Percentiles rank a stretch among this genome's conserved stretches.
Conservation (phyloP, 2,797 vertebrate species). For the Neosilurus hyrtlii region DNA sequence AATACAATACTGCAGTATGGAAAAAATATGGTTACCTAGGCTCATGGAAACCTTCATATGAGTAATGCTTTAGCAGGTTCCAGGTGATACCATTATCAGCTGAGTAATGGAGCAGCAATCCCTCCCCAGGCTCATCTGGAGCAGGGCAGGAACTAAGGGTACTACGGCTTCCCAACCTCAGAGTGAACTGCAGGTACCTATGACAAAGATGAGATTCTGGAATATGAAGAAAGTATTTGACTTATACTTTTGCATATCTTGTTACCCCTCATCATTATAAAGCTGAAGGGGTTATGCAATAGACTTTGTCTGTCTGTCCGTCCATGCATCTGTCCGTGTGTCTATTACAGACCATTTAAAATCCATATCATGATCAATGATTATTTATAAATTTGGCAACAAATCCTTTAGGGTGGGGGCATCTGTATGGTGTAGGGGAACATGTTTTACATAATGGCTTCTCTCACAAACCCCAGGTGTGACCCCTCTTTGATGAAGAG, state of each 20-base stretch:
- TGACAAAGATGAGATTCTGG: neutral
- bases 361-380: no score
- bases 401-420: no score
- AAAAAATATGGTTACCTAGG: conserved; percentile 77
- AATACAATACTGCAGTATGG: neutral
- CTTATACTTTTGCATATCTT: neutral
- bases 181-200: conserved; percentile 95
- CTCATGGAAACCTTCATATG: conserved; percentile 94
- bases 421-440: no score
- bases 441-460: no score
- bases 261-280: no score
- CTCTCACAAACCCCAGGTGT: no score
- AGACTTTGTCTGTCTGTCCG: no score
- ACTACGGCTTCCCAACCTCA: conserved; percentile 92
- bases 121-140: conserved; percentile 93
- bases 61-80: conserved; percentile 94
- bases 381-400: no score
- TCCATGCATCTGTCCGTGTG: no score
- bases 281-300: no score
- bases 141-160: conserved; percentile 93
- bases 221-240: neutral
- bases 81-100: conserved; percentile 96
- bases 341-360: no score
- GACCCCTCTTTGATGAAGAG: no score
- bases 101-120: conserved; percentile 92